Percentiles rank a stretch among this genome's conserved stretches.
These are phyloP conservation scores for Trissolcus japonicus DNA, from an alignment of 2,888 invertebrate species.

Conservation along the genomic window DNA sequence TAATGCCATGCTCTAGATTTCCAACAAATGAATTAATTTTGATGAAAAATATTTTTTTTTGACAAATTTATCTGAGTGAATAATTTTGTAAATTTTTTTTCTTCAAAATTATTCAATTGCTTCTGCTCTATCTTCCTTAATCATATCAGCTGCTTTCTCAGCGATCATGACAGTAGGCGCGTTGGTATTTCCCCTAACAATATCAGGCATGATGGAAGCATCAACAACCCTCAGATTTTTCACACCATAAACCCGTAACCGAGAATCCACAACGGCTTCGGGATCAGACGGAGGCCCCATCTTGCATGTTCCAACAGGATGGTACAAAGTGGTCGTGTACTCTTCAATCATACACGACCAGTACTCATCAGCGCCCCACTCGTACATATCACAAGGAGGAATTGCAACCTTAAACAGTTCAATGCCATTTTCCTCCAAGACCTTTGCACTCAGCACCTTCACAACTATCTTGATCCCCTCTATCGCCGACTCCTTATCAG, in stretches of 20 bases:
- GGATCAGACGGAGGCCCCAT: constrained; percentile 87
- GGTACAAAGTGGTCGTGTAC: constrained; percentile 86
- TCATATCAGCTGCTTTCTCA: constrained; percentile 90
- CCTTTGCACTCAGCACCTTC: constrained; percentile 84
- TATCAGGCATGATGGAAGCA: constrained; percentile 90
- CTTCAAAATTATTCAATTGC: constrained; percentile 73
- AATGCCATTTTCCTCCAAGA: constrained; percentile 86
- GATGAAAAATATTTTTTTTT: too few relatives aligned
- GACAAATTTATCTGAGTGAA: too few relatives aligned
- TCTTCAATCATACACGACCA: constrained; percentile 87
- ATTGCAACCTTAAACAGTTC: constrained; percentile 84
- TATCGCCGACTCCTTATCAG: constrained; percentile 84
- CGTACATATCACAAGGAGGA: constrained; percentile 85
- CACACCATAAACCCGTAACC: constrained; percentile 85
- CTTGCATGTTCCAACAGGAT: constrained; percentile 88
- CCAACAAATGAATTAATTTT: too few relatives aligned
- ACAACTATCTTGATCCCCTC: constrained; percentile 88
- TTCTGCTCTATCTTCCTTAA: constrained; percentile 85
- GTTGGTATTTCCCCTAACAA: constrained; percentile 90
- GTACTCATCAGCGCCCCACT: constrained; percentile 85
- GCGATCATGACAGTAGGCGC: constrained; percentile 92
- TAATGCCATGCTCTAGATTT: too few relatives aligned
- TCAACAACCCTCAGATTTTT: constrained; percentile 85
- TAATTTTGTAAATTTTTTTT: too few relatives aligned
- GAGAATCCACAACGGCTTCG: constrained; percentile 86